Evolutionary conservation across 2,113 vertebrate species (phyloP).

Genomic region (Tachysurus fulvidraco): DNA sequence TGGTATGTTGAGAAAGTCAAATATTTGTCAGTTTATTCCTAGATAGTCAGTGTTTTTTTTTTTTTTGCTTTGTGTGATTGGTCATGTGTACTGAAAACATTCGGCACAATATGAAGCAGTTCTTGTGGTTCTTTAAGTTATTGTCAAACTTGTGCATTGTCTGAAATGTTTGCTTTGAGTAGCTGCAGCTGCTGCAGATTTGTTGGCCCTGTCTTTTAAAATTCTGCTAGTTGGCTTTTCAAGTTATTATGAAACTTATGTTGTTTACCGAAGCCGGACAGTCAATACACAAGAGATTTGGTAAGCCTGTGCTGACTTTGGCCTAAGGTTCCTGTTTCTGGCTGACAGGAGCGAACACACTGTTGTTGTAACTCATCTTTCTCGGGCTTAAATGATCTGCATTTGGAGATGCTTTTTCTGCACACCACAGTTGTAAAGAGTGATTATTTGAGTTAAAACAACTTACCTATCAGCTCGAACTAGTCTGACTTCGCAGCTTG

Average conservation of each 20-base stretch:
- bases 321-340: background rate
- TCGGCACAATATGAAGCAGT: background rate
- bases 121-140: background rate
- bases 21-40: background rate
- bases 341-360: background rate
- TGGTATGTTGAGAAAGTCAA: background rate
- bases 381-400: background rate
- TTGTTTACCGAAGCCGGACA: background rate
- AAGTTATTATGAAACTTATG: conserved; percentile 11
- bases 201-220: background rate
- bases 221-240: background rate
- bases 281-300: background rate
- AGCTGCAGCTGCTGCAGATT: background rate
- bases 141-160: background rate
- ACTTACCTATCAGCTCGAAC: background rate
- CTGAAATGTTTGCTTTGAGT: background rate
- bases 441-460: background rate
- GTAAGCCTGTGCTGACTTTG: background rate
- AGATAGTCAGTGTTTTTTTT: background rate
- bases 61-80: background rate
- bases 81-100: background rate
- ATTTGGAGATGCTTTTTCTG: background rate
- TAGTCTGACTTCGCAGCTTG: background rate
- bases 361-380: background rate
- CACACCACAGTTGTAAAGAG: background rate